phyloP scores from a whole-genome alignment of 1,140 invertebrate species.

The Drosophila sulfurigaster region DNA sequence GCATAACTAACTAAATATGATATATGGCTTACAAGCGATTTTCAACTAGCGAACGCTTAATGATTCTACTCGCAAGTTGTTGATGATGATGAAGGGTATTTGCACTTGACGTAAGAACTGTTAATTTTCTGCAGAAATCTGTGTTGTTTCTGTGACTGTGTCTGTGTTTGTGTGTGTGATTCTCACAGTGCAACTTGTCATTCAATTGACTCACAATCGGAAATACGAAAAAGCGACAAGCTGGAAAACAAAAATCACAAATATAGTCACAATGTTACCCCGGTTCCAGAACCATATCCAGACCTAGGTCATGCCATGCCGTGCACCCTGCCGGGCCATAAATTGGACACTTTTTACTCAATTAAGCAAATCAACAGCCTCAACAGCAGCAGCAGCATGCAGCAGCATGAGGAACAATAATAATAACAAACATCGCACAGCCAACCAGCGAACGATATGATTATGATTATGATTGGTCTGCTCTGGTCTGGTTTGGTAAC shows the following conservation, averaged over 20 bases:
- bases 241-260: conserved; percentile 24
- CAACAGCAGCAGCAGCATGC: conserved; percentile 18
- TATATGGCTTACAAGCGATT: conserved; percentile 29
- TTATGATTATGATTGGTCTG: conserved; percentile 46
- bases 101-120: conserved; percentile 9
- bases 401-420: background rate
- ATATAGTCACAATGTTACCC: background rate
- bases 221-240: conserved; percentile 46
- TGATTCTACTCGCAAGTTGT: background rate
- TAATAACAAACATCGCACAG: conserved; percentile 14
- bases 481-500: conserved; percentile 33
- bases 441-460: conserved; percentile 12
- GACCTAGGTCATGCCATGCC: conserved; percentile 48
- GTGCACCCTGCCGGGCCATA: conserved; percentile 56
- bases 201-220: conserved; percentile 79
- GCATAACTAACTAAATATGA: conserved; percentile 7
- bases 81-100: background rate
- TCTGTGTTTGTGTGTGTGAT: background rate
- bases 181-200: conserved; percentile 49
- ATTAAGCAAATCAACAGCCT: conserved; percentile 74
- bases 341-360: conserved; percentile 76
- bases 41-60: background rate
- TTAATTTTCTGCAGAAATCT: conserved; percentile 38
- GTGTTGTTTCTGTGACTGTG: conserved; percentile 7
- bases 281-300: conserved; percentile 28